A percentile compares a stretch with the other conserved stretches of the same genome.
phyloP scores from a whole-genome alignment of 1,140 invertebrate species.

The Rhysida immarginata region DNA sequence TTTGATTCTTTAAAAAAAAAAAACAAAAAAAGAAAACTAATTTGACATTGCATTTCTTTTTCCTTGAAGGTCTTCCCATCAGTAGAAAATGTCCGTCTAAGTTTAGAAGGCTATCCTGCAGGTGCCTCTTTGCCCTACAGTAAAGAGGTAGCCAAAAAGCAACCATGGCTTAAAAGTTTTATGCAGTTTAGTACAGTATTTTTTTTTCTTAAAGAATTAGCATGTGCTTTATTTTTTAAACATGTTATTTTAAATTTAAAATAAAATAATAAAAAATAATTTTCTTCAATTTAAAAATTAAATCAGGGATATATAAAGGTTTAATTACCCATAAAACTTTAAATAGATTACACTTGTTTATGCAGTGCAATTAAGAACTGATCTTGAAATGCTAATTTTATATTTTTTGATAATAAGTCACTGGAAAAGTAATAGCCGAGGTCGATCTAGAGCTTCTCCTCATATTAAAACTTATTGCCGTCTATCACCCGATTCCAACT shows the following conservation, averaged over 20 bases:
- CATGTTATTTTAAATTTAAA: not conserved
- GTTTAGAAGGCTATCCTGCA: constrained; percentile 65
- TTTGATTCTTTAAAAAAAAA: not conserved
- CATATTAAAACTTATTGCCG: constrained; percentile 86
- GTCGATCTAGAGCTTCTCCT: constrained; percentile 64
- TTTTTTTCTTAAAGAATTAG: too few species aligned
- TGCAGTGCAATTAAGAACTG: not conserved
- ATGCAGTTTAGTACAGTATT: too few species aligned
- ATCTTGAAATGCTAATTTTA: constrained; percentile 1
- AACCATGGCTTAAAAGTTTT: constrained; percentile 60
- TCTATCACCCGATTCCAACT: constrained; percentile 44
- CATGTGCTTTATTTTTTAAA: not conserved
- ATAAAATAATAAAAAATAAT: not conserved
- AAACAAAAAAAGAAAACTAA: not conserved
- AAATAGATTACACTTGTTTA: not conserved
- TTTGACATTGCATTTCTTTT: not conserved
- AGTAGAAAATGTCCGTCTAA: constrained; percentile 58
- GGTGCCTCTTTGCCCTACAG: constrained; percentile 83
- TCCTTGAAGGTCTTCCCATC: constrained; percentile 44
- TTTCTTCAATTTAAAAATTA: not conserved
- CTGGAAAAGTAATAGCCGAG: constrained; percentile 55
- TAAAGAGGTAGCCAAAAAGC: constrained; percentile 59
- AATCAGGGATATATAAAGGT: not conserved
- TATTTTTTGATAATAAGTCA: constrained; percentile 44
- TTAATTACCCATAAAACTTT: not conserved